Evolutionary conservation across 2,888 invertebrate species (phyloP).

Genomic region (Drosophila phalerata): DNA sequence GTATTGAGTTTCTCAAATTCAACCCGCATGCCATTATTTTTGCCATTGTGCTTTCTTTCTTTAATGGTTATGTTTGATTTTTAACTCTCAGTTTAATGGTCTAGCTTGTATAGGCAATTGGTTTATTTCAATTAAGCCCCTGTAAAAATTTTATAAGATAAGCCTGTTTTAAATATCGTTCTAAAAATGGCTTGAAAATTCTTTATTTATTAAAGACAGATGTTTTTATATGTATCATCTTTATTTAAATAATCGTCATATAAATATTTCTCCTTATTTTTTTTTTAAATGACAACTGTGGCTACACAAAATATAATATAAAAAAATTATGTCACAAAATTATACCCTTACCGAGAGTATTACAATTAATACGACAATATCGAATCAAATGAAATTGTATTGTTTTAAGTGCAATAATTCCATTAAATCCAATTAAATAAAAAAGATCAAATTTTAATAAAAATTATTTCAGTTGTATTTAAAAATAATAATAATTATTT

Average conservation of each 20-base stretch:
- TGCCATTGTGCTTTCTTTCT: background rate
- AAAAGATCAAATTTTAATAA: background rate
- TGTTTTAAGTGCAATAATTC: background rate
- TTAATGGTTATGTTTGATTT: too few species aligned
- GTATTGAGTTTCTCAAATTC: conserved; percentile 30
- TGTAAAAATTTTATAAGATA: too few species aligned
- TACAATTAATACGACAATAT: background rate
- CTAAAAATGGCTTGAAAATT: background rate
- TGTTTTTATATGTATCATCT: conserved; percentile 3
- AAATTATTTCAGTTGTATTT: too few species aligned
- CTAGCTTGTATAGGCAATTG: background rate
- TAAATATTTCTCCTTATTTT: background rate
- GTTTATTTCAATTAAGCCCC: too few species aligned
- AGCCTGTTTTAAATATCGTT: background rate
- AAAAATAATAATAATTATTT: conserved; percentile 2
- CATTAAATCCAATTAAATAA: background rate
- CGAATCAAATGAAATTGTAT: background rate
- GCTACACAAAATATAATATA: background rate
- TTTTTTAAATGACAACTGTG: background rate
- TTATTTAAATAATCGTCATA: background rate
- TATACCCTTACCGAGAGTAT: background rate
- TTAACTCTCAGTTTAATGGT: too few species aligned
- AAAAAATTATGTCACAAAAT: background rate
- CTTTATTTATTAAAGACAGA: conserved; percentile 12
- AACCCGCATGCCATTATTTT: conserved; percentile 14